These are phyloP conservation scores for Colletes gigas DNA, from an alignment of 1,140 invertebrate genomes.

Conservation along the genomic window DNA sequence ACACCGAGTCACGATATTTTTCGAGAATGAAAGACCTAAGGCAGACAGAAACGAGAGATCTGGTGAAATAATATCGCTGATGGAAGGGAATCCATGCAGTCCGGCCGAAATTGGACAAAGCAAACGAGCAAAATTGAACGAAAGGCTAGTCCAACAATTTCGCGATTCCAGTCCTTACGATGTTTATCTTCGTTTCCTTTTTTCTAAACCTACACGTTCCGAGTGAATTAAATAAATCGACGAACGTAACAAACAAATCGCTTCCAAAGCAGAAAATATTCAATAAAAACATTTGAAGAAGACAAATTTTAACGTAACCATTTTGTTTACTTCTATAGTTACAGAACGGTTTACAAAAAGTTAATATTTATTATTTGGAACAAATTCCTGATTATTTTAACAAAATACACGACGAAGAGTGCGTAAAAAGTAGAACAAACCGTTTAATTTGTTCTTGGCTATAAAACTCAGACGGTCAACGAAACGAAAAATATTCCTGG, in stretches of 20 bases:
- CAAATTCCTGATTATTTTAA: no score
- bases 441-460: no score
- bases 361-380: no score
- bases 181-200: neutral
- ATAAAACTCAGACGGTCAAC: no score
- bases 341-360: no score
- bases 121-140: slow-evolving; percentile 47
- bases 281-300: no score
- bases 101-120: slow-evolving; percentile 58
- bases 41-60: slow-evolving; percentile 47
- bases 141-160: slow-evolving; percentile 33
- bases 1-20: slow-evolving; percentile 58
- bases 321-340: no score
- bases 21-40: slow-evolving; percentile 48
- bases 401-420: no score
- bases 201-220: neutral
- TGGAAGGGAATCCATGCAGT: slow-evolving; percentile 55
- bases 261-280: no score
- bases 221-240: neutral
- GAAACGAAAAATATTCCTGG: neutral
- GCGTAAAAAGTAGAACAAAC: no score
- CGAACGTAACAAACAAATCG: neutral
- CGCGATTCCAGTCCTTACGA: slow-evolving; percentile 20
- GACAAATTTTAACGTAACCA: no score
- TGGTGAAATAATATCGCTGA: slow-evolving; percentile 65